Percentiles rank a stretch among this genome's conserved stretches.
Conservation (phyloP, 2,888 invertebrate species). For the Papilio demoleus region DNA sequence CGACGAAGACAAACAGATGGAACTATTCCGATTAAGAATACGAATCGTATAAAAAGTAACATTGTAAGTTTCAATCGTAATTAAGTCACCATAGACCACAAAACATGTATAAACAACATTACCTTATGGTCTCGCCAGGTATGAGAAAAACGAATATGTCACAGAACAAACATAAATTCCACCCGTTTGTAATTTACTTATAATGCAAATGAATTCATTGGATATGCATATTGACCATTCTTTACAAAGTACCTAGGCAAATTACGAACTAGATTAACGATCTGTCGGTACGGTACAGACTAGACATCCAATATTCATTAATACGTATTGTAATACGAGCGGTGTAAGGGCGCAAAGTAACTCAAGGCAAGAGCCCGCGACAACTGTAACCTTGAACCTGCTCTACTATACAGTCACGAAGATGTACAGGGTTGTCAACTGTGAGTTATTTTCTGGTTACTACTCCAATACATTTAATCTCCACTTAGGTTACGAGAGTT, state of each 20-base stretch:
- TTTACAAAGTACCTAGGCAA: not conserved
- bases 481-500: too few species aligned
- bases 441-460: too few species aligned
- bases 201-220: not conserved
- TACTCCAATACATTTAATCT: too few species aligned
- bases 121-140: too few species aligned
- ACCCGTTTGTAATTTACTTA: not conserved
- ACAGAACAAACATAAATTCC: not conserved
- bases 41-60: too few species aligned
- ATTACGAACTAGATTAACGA: not conserved
- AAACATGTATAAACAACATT: too few species aligned
- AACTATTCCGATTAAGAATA: too few species aligned
- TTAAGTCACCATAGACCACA: too few species aligned
- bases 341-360: slow-evolving; percentile 27
- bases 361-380: slow-evolving; percentile 47
- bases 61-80: too few species aligned
- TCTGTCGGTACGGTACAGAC: not conserved
- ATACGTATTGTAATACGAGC: slow-evolving; percentile 21
- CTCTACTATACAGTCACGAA: slow-evolving; percentile 29
- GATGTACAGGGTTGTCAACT: slow-evolving; percentile 11
- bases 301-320: not conserved
- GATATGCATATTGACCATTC: not conserved
- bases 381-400: slow-evolving; percentile 50
- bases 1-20: too few species aligned
- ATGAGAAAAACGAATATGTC: too few species aligned